Evolutionary conservation across 2,113 vertebrate species (phyloP).

Genomic region (Neolamprologus cancellatus): DNA sequence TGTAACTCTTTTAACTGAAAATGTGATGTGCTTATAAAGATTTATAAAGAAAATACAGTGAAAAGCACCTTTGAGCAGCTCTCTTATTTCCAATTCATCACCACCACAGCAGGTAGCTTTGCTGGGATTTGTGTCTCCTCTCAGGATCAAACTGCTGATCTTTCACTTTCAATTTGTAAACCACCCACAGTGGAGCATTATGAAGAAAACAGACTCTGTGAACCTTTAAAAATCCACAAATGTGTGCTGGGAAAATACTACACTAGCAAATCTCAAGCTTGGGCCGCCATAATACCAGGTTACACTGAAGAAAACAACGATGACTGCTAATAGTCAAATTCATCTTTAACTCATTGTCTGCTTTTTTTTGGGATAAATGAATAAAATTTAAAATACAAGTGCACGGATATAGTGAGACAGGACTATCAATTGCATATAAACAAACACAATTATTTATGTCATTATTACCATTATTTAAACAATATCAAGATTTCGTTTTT

Average conservation of each 20-base stretch:
- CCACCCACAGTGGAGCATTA: background rate
- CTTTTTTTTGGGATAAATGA: background rate
- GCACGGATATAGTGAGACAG: rapidly evolving
- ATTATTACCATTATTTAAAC: background rate
- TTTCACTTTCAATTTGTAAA: background rate
- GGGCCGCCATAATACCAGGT: rapidly evolving
- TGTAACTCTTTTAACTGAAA: background rate
- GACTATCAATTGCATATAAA: background rate
- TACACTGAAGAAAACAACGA: background rate
- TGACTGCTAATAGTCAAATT: background rate
- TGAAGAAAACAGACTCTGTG: background rate
- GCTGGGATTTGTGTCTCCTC: background rate
- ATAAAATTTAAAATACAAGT: background rate
- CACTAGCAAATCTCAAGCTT: background rate
- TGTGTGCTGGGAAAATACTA: background rate
- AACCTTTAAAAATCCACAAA: background rate
- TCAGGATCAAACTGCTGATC: background rate
- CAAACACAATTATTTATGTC: background rate
- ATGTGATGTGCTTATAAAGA: background rate
- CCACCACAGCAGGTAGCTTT: background rate
- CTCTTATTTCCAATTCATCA: background rate
- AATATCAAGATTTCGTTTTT: background rate
- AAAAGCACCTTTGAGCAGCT: background rate
- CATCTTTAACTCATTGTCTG: background rate
- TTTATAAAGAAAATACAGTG: background rate